A percentile compares a stretch with the other conserved stretches of the same genome.
These are phyloP conservation scores for Amaurobius ferox DNA, from an alignment of 2,888 invertebrate genomes.

Conservation along the genomic window DNA sequence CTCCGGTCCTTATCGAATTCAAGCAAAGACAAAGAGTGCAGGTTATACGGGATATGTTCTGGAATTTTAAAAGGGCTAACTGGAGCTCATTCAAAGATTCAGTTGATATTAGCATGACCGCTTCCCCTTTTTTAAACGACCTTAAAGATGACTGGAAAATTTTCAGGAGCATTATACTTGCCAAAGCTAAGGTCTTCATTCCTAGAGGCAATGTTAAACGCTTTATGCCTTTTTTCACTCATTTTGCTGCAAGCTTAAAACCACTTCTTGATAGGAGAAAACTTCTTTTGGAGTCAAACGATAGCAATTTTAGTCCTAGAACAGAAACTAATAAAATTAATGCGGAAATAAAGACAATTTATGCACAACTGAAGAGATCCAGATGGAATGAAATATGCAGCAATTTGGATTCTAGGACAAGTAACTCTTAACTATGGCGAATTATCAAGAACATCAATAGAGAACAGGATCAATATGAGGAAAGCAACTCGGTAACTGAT, in stretches of 20 bases:
- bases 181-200: neutral
- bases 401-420: neutral
- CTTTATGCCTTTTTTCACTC: no score
- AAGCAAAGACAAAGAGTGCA: no score
- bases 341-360: slow-evolving; percentile 6
- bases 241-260: no score
- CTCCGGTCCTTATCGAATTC: no score
- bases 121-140: neutral
- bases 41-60: no score
- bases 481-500: no score
- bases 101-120: neutral
- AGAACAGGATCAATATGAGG: no score
- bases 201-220: no score
- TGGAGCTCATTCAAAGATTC: neutral
- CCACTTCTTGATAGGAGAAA: no score
- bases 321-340: slow-evolving; percentile 32
- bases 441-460: slow-evolving; percentile 17
- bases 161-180: slow-evolving; percentile 2
- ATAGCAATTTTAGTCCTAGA: neutral
- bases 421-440: slow-evolving; percentile 16
- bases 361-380: no score
- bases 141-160: no score
- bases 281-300: neutral
- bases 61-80: no score
- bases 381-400: slow-evolving; percentile 17